Evolutionary conservation across 2,797 vertebrate genomes (phyloP).

Genomic region (Peromyscus attwateri): DNA sequence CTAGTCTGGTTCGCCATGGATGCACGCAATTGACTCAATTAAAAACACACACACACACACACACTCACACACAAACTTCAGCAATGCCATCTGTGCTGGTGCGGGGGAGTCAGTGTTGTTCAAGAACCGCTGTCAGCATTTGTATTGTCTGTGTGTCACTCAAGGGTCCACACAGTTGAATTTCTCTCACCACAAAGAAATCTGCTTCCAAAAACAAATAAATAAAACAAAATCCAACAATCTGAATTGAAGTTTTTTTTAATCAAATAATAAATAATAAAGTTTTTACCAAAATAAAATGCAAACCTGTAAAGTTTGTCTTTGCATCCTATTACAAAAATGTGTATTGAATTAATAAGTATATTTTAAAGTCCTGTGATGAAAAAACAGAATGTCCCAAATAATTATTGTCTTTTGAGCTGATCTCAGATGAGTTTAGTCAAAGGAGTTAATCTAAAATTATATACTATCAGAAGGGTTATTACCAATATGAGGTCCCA

Average conservation of each 20-base stretch:
- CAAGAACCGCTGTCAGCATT: neutral
- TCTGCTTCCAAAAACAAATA: neutral
- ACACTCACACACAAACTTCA: neutral
- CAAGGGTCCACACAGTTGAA: neutral
- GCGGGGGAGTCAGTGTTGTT: neutral
- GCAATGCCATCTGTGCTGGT: neutral
- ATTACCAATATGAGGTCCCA: neutral
- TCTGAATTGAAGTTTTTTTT: neutral
- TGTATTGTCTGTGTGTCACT: neutral
- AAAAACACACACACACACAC: neutral
- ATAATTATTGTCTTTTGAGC: slow-evolving; percentile 37
- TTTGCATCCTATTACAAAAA: neutral
- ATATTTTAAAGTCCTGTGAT: neutral
- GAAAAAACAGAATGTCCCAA: neutral
- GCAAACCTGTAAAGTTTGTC: slow-evolving; percentile 19
- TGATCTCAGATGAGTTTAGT: neutral
- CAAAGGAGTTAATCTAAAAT: slow-evolving; percentile 55
- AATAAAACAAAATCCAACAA: neutral
- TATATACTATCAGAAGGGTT: neutral
- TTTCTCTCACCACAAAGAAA: neutral
- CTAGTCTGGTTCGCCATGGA: neutral
- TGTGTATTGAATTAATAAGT: slow-evolving; percentile 47
- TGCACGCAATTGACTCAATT: neutral
- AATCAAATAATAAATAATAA: neutral
- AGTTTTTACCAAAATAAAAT: slow-evolving; percentile 33